Base-by-base conservation (phyloP, 2,113 vertebrate species). In the Indicator indicator region DNA sequence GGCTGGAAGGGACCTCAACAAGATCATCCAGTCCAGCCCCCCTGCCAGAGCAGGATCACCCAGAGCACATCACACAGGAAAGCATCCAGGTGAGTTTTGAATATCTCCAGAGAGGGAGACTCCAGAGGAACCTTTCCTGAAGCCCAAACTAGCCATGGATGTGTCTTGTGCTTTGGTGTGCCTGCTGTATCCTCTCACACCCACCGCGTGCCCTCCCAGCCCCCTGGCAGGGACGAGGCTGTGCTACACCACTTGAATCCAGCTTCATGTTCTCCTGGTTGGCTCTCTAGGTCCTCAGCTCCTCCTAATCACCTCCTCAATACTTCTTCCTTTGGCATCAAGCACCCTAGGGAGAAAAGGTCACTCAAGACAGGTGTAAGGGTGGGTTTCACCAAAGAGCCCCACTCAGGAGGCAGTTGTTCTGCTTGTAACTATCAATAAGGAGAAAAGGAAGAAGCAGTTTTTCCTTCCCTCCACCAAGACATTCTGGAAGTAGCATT, bases 81-180 rank as follows among this genome's bases (percentile, higher is more conserved):
- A 7, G 36, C 36, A 36, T 36, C 36, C 36, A 36, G 36, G 36
- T 36, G 36, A 36, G 36, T 36, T 36, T 36, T 36, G 36, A 36
- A 36, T 36, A 36, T 36, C 36, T 36, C 36, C 36, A 36, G 36
- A 36, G 36, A 36, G 36, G 36, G 36, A 36, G 36, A 36, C 36
- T 36, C 36, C 36, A 36, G 36, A 36, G 42, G 20, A 59, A 18
- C 16, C 3, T 14, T 7, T 46, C 62, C 56, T 63, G 52, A 24
- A 73, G 60, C 20, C 32, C 44, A n/a, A 70, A 40, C 24, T 36
- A 40, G n/a, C 12, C 72, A 60, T 1, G 14, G 56, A 6, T 19
- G 23, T 0, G 0, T 11, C 58, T 26, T 16, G 28, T 33, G 42
- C 16, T 60, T 42, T 0, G 0, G 3, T 19, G 16, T 21, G 42